Evolutionary conservation across 2,113 vertebrate genomes (phyloP).

Genomic region (Nothocercus julius): DNA sequence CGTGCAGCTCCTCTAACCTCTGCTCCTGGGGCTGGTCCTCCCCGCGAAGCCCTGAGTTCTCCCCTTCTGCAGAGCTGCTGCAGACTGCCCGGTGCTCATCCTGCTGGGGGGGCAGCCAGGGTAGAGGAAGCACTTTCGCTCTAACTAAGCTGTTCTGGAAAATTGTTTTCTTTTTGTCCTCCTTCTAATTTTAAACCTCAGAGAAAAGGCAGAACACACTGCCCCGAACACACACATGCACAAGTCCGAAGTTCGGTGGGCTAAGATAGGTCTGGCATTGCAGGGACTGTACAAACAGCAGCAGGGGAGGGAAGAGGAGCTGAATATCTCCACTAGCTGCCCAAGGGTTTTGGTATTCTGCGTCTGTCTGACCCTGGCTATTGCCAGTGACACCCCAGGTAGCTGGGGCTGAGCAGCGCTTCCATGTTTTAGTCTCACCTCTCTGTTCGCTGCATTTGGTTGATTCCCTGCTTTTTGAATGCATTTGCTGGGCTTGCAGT

Average conservation of each 20-base stretch:
- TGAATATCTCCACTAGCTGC: neutral
- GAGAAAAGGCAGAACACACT: neutral
- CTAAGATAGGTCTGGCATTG: neutral
- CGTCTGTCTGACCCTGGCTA: neutral
- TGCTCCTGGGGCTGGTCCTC: neutral
- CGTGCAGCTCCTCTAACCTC: neutral
- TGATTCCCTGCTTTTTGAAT: neutral
- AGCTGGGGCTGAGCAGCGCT: neutral
- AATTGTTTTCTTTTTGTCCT: constrained; percentile 14
- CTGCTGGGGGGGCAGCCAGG: neutral
- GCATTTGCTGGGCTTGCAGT: neutral
- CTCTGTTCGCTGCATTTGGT: neutral
- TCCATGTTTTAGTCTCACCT: neutral
- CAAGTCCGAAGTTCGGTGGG: neutral
- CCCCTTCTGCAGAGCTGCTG: neutral
- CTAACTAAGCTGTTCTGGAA: neutral
- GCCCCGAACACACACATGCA: neutral
- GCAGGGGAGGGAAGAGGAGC: neutral
- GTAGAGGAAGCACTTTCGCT: neutral
- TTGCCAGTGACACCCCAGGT: neutral
- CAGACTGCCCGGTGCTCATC: neutral
- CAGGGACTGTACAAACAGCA: neutral
- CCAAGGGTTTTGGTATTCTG: neutral
- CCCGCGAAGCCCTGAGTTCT: neutral
- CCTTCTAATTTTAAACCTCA: constrained; percentile 20